A percentile compares a stretch with the other conserved stretches of the same genome.
These are phyloP conservation scores for Agonopterix subpropinquella DNA, from an alignment of 2,888 invertebrate species.

Conservation along the genomic window DNA sequence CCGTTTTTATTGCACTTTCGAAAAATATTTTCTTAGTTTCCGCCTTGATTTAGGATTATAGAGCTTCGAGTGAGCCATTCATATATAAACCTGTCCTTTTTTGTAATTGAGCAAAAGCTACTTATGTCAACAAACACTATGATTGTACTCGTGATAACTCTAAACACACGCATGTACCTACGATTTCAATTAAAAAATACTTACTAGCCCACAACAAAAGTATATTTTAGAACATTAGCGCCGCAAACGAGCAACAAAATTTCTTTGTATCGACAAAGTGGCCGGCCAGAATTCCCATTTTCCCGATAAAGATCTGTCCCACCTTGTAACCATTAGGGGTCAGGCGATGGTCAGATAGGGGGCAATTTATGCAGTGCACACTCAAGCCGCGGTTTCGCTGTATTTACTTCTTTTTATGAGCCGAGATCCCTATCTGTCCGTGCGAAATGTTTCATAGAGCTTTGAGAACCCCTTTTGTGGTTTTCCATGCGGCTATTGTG, in stretches of 20 bases:
- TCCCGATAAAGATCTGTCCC: constrained; percentile 66
- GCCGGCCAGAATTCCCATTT: constrained; percentile 55
- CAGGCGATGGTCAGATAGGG: constrained; percentile 66
- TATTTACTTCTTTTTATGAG: constrained; percentile 60
- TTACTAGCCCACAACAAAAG: neutral
- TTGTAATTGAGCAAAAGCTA: too few species aligned
- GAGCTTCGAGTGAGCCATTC: too few species aligned
- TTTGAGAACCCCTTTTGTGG: constrained; percentile 17
- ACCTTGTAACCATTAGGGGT: constrained; percentile 66
- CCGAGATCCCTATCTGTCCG: constrained; percentile 47
- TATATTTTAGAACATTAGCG: constrained; percentile 31
- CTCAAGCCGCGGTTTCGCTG: constrained; percentile 42
- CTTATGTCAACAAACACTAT: too few species aligned
- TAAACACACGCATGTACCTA: too few species aligned
- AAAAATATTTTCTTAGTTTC: constrained; percentile 18
- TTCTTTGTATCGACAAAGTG: constrained; percentile 62
- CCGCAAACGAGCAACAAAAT: constrained; percentile 55
- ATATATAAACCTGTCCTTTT: too few species aligned
- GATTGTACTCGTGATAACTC: too few species aligned
- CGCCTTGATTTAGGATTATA: neutral
- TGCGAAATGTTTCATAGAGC: constrained; percentile 40
- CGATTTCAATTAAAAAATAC: too few species aligned
- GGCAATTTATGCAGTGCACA: constrained; percentile 68
- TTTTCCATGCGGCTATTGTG: constrained; percentile 13
- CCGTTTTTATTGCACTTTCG: constrained; percentile 30